A percentile compares a stretch with the other conserved stretches of the same genome.
phyloP scores from a whole-genome alignment of 2,797 vertebrate genomes.

The Tokudaia tokunoshimensis region DNA sequence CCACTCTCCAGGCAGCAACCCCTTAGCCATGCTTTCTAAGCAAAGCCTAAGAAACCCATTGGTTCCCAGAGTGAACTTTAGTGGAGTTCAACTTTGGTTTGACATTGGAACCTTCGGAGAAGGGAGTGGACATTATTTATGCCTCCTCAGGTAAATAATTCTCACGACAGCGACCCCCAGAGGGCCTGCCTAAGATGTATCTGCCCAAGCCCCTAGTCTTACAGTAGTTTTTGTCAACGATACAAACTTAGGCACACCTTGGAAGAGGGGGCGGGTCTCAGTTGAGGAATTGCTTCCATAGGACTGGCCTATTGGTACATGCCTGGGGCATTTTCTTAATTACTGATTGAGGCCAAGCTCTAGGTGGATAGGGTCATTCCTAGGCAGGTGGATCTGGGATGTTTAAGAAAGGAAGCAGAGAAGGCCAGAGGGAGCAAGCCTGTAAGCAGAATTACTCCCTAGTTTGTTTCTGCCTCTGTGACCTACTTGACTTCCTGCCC shows the following conservation, averaged over 20 bases:
- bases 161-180: not conserved
- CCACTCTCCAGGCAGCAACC: not conserved
- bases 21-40: not conserved
- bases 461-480: not conserved
- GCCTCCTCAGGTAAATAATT: not conserved
- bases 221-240: not conserved
- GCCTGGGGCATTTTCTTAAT: not conserved
- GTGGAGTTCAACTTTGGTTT: not conserved
- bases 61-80: not conserved
- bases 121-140: not conserved
- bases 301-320: not conserved
- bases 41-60: not conserved
- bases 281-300: not conserved
- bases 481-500: not conserved
- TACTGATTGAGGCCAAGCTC: not conserved
- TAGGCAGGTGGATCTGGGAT: not conserved
- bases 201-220: not conserved
- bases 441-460: not conserved
- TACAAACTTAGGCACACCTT: not conserved
- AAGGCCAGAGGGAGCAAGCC: not conserved
- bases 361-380: not conserved
- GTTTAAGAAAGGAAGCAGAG: not conserved
- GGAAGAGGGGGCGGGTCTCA: not conserved
- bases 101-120: not conserved
- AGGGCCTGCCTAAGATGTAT: not conserved